These are phyloP conservation scores for Calameuta filiformis DNA, from an alignment of 2,888 invertebrate species.

Conservation along the genomic window DNA sequence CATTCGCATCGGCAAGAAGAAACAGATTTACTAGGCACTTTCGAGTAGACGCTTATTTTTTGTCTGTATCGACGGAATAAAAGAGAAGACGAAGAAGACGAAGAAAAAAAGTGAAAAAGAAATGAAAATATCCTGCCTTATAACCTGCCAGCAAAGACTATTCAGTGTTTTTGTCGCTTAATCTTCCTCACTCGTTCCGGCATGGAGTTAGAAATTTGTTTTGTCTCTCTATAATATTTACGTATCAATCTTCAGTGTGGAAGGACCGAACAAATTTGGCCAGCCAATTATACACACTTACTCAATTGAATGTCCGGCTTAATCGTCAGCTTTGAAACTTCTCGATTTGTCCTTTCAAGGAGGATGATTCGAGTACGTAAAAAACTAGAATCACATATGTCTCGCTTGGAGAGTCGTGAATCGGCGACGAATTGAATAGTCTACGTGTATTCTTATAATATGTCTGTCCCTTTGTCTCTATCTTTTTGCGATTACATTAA, in stretches of 20 bases:
- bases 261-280: not conserved
- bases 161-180: not conserved
- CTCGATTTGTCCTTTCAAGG: not conserved
- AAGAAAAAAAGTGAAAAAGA: not conserved
- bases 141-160: not conserved
- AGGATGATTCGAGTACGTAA: not conserved
- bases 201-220: not conserved
- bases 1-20: conserved; percentile 28
- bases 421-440: not conserved
- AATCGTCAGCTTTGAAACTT: not conserved
- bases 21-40: conserved; percentile 30
- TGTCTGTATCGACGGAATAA: not conserved
- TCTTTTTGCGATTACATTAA: not conserved
- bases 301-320: not conserved
- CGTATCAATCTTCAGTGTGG: not conserved
- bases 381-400: conserved; percentile 20
- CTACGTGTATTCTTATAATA: not conserved
- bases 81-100: not conserved
- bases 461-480: not conserved
- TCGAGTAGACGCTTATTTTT: conserved; percentile 27
- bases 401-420: not conserved
- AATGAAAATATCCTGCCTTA: not conserved
- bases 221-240: not conserved
- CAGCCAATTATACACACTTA: not conserved
- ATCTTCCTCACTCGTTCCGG: not conserved